Percentiles rank a stretch among this genome's conserved stretches.
Conservation (phyloP, 2,113 vertebrate species). For the Caranx melampygus region DNA sequence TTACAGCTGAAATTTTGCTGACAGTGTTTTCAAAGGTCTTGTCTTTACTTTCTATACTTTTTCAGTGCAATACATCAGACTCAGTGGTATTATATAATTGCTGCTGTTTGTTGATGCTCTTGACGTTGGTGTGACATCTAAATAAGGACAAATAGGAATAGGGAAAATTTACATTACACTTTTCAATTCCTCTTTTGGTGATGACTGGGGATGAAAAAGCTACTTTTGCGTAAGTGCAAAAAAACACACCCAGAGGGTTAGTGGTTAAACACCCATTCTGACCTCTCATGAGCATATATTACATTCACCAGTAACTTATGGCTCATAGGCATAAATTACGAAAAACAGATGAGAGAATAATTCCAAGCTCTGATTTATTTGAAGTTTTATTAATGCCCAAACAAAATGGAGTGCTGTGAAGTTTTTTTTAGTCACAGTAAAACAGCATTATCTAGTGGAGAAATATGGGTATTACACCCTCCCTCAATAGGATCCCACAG, state of each 20-base stretch:
- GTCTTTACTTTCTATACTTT: too few relatives aligned
- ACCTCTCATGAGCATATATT: not conserved
- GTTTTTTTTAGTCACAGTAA: slow-evolving; percentile 16
- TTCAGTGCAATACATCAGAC: too few relatives aligned
- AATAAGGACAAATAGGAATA: too few relatives aligned
- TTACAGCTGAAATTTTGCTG: not conserved
- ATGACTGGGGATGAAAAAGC: not conserved
- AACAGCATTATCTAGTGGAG: slow-evolving; percentile 57
- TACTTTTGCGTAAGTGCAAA: too few relatives aligned
- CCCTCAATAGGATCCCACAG: not conserved
- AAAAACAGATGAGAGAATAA: not conserved
- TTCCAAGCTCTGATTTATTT: not conserved
- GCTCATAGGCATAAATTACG: not conserved
- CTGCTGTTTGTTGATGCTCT: not conserved
- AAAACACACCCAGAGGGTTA: not conserved
- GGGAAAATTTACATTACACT: not conserved
- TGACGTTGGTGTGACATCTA: too few relatives aligned
- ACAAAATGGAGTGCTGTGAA: not conserved
- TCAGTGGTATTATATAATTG: not conserved
- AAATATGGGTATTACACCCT: slow-evolving; percentile 14
- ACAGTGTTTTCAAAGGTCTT: not conserved
- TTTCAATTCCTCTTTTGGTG: not conserved
- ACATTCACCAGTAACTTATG: not conserved
- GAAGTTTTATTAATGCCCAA: not conserved
- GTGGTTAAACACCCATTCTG: not conserved